Evolutionary conservation across 2,113 vertebrate genomes (phyloP).

Genomic region (Hippocampus abdominalis): DNA sequence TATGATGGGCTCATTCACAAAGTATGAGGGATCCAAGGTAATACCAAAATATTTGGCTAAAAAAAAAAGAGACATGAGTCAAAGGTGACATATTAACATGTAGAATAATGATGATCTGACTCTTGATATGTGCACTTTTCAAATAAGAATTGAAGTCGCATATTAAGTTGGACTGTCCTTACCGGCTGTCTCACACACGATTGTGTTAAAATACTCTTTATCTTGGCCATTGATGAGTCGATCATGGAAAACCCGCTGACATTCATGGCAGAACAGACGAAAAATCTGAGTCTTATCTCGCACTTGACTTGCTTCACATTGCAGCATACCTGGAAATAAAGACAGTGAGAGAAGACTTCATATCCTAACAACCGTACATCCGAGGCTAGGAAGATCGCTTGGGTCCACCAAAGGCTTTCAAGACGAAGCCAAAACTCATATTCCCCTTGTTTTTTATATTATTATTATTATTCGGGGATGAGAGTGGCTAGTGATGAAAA

Average conservation of each 20-base stretch:
- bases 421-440: no score
- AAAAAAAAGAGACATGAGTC: constrained; percentile 23
- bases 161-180: constrained; percentile 35
- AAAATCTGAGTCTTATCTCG: constrained; percentile 80
- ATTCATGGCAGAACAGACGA: constrained; percentile 82
- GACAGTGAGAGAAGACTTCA: neutral
- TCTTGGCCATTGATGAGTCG: constrained; percentile 81
- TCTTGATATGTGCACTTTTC: neutral
- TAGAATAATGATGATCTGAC: neutral
- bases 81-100: neutral
- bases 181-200: constrained; percentile 82
- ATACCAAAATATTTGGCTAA: constrained; percentile 81
- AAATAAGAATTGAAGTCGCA: neutral
- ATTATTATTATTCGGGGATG: no score
- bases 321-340: constrained; percentile 71
- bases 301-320: constrained; percentile 74
- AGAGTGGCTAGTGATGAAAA: no score
- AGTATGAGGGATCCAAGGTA: constrained; percentile 71
- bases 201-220: constrained; percentile 80
- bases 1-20: constrained; percentile 76
- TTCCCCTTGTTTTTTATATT: no score
- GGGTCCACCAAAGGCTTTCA: no score
- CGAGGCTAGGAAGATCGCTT: no score
- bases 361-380: neutral
- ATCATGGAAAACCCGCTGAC: constrained; percentile 82